Base-by-base conservation (phyloP, 2,888 invertebrate genomes). In the Leptinotarsa peninsularis region DNA sequence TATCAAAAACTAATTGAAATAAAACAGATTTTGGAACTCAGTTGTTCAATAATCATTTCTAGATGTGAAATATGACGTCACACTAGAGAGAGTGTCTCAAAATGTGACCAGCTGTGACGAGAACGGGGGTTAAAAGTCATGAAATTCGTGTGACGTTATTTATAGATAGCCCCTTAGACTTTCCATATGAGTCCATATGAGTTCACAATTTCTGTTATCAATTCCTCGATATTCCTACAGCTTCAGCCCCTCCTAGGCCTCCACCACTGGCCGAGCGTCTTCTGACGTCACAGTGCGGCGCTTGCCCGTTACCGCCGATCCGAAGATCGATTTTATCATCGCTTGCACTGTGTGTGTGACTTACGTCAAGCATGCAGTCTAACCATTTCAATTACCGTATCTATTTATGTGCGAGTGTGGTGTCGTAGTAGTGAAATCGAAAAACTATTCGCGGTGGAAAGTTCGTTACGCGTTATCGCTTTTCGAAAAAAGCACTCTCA, bases 281-380 rank as follows among this genome's bases (percentile, higher is more conserved):
- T 83, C 81, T 87, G 87, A 88, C 88, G 88, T 88, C 88, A 88
- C 82, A 78, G 77, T 79, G 84, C 84, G 85, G 87, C 87, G 88
- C 87, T 85, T 86, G 87, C 86, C 83, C 86, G 81, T 80, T 84
- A 81, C 82, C 82, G 78, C 81, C 83, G 80, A 58, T 79, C 83
- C 82, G 82, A 84, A 84, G 86, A 87, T 87, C 85, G 87, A 87
- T 87, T 58, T 58, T 86, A 86, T 43, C 43, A 43, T 85, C 85
- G 82, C 83, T 82, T 80, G 63, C 63, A 81, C 80, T 82, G 82
- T 82, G 82, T 82, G 52, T 52, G 79, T 79, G 82, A 82, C 81
- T 80, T 82, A 82, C 79, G 81, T 82, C 81, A 82, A 82, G 80
- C 82, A 85, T 85, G 84, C 82, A 83, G 81, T 81, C 80, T 83